Conservation (phyloP, 1,140 invertebrate genomes). For the Charaxes varanes region DNA sequence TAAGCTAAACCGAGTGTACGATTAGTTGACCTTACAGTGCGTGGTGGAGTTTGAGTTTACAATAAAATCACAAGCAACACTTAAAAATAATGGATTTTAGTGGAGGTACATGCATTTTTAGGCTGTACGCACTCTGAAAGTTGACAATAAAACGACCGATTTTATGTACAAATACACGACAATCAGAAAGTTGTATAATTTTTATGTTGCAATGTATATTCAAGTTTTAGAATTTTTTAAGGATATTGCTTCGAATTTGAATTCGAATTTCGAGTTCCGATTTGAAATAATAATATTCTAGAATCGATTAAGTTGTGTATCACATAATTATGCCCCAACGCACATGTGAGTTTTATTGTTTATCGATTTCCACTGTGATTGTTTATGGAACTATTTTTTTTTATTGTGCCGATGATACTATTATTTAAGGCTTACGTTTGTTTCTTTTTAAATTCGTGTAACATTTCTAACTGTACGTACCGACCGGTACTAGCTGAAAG, state of each 20-base stretch:
- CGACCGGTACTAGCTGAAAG: slow-evolving; percentile 36
- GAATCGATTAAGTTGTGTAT: slow-evolving; percentile 10
- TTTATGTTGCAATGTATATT: slow-evolving; percentile 12
- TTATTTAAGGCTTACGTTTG: slow-evolving; percentile 17
- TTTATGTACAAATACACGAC: slow-evolving; percentile 32
- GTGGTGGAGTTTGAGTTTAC: too few relatives aligned
- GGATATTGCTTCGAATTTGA: too few relatives aligned
- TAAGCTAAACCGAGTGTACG: too few relatives aligned
- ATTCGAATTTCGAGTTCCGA: too few relatives aligned
- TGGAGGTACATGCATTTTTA: too few relatives aligned
- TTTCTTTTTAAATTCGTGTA: slow-evolving; percentile 39
- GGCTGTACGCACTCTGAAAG: too few relatives aligned
- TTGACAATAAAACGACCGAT: slow-evolving; percentile 15
- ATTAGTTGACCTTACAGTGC: too few relatives aligned
- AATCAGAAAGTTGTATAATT: slow-evolving; percentile 17
- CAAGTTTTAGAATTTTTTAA: slow-evolving; percentile 3
- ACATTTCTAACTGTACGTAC: slow-evolving; percentile 24
- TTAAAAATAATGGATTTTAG: too few relatives aligned
- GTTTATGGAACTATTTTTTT: slow-evolving; percentile 23
- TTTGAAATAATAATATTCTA: too few relatives aligned
- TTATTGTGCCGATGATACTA: slow-evolving; percentile 39
- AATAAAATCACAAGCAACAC: too few relatives aligned
- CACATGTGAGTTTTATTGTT: slow-evolving; percentile 19
- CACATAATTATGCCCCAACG: slow-evolving; percentile 14
- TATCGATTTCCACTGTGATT: slow-evolving; percentile 47